A percentile compares a stretch with the other conserved stretches of the same genome.
Evolutionary conservation across 1,140 invertebrate genomes (phyloP).

Genomic region (Neuroterus valhalla): DNA sequence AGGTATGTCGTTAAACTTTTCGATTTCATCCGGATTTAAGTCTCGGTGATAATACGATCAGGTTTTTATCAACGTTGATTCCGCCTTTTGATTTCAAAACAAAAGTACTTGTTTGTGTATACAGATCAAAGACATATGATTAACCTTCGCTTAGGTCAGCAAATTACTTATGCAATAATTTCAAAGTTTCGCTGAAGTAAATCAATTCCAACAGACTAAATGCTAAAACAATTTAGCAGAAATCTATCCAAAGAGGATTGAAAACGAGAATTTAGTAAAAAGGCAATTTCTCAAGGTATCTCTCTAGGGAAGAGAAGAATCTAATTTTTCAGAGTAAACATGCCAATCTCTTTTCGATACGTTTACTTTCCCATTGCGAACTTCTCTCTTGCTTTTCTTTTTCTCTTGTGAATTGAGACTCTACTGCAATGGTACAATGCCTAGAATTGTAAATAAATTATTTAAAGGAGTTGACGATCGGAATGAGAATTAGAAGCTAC

Average conservation of each 20-base stretch:
- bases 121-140: no score
- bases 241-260: background rate
- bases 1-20: constrained; percentile 22
- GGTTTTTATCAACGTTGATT: background rate
- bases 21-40: background rate
- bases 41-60: background rate
- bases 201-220: no score
- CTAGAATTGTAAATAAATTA: background rate
- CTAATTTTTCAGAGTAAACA: constrained; percentile 26
- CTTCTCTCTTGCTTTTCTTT: background rate
- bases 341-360: constrained; percentile 26
- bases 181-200: no score
- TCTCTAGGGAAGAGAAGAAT: background rate
- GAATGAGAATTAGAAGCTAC: background rate
- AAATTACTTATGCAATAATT: no score
- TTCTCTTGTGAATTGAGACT: background rate
- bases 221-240: background rate
- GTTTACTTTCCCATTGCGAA: background rate
- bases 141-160: no score
- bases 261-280: background rate
- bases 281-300: constrained; percentile 20
- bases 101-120: background rate
- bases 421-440: background rate
- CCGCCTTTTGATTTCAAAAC: background rate
- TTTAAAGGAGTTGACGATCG: background rate